These are phyloP conservation scores for Ascidia mentula DNA, from an alignment of 23 tunicate species.

Conservation along the genomic window DNA sequence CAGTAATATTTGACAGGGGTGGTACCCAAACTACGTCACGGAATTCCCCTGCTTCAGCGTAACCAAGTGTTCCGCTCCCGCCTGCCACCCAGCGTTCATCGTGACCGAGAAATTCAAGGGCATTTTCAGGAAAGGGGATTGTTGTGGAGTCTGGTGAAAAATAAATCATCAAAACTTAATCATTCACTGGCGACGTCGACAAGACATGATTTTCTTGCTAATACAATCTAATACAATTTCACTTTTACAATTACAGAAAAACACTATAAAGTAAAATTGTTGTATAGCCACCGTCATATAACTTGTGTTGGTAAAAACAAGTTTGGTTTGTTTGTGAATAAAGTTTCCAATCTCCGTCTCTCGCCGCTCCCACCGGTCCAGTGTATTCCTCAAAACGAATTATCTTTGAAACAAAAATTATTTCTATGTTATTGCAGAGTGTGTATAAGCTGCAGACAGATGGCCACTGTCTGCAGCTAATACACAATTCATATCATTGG, in stretches of 20 bases:
- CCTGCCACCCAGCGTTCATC: conserved; percentile 18
- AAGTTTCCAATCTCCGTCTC: background rate
- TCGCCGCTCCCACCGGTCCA: conserved; percentile 12
- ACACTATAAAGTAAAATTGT: too few species aligned
- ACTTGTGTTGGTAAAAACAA: conserved; percentile 12
- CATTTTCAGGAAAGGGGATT: background rate
- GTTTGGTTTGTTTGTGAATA: background rate
- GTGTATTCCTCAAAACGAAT: conserved; percentile 34
- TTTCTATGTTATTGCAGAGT: too few species aligned
- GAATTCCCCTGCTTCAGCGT: conserved; percentile 39
- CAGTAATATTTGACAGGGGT: conserved; percentile 41
- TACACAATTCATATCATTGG: too few species aligned
- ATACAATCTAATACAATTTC: too few species aligned
- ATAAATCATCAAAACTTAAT: background rate
- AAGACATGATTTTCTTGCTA: too few species aligned
- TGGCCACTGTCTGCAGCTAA: too few species aligned
- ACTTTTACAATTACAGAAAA: too few species aligned
- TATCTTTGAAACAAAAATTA: background rate
- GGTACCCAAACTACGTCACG: conserved; percentile 34
- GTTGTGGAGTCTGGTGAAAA: background rate
- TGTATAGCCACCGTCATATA: too few species aligned
- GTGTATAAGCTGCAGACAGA: too few species aligned
- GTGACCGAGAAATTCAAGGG: conserved; percentile 15
- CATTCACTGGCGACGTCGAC: too few species aligned
- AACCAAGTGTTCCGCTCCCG: conserved; percentile 26